Evolutionary conservation across 2,113 vertebrate genomes (phyloP).

Genomic region (Embiotoca jacksoni): DNA sequence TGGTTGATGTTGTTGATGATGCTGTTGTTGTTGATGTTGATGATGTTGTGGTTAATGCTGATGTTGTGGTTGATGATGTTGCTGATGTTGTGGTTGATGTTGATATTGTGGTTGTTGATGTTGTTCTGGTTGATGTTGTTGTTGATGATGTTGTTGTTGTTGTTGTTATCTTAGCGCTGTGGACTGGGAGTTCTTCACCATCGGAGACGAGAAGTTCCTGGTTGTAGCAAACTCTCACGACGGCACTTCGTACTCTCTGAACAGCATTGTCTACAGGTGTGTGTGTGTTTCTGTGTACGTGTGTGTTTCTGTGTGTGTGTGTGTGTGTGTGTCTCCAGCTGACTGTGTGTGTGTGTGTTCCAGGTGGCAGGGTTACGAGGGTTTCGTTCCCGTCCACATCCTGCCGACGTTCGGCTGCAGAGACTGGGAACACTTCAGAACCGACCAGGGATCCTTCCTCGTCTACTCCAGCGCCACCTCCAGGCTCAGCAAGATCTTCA

Average conservation of each 20-base stretch:
- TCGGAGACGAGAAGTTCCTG: constrained; percentile 94
- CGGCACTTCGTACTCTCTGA: constrained; percentile 90
- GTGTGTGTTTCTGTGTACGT: not conserved
- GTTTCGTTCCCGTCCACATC: constrained; percentile 89
- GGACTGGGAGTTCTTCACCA: constrained; percentile 97
- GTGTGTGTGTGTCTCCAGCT: no score
- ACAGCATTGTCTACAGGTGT: constrained; percentile 95
- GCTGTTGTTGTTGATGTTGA: not conserved
- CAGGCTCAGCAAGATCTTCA: constrained; percentile 92
- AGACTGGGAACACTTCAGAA: constrained; percentile 93
- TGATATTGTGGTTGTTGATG: not conserved
- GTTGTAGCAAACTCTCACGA: constrained; percentile 96
- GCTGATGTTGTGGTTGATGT: not conserved
- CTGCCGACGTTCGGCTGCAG: constrained; percentile 91
- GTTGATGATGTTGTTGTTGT: not conserved
- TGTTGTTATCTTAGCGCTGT: constrained; percentile 85
- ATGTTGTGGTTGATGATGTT: no score
- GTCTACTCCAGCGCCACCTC: constrained; percentile 95
- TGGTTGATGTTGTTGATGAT: not conserved
- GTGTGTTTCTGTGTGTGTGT: no score
- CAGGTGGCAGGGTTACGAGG: constrained; percentile 97
- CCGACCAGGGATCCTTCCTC: constrained; percentile 87
- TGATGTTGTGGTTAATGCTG: not conserved
- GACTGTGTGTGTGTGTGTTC: not conserved
- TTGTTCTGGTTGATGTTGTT: not conserved